Evolutionary conservation across 2,888 invertebrate species (phyloP).

Genomic region (Latheticus oryzae): DNA sequence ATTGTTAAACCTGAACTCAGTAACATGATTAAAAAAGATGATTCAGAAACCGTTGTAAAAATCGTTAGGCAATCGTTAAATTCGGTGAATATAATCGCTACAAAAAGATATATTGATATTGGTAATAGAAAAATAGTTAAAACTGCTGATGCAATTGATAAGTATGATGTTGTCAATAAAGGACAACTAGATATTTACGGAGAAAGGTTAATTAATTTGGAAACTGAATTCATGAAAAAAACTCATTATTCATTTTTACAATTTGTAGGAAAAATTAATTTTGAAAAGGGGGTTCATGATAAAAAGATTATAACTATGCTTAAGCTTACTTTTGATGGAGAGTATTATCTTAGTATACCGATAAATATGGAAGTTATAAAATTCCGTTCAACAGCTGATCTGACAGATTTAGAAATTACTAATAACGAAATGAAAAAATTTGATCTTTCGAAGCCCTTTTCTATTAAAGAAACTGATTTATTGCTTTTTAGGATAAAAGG

Average conservation of each 20-base stretch:
- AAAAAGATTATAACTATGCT: conserved; percentile 1
- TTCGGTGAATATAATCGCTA: conserved; percentile 4
- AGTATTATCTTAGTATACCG: conserved; percentile 9
- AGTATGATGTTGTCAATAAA: conserved; percentile 18
- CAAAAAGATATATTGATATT: conserved; percentile 12
- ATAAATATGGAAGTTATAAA: conserved; percentile 18
- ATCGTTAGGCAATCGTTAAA: too few species aligned
- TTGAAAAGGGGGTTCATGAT: too few species aligned
- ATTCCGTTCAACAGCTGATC: conserved; percentile 15
- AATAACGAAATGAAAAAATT: conserved; percentile 5
- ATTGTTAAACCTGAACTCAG: conserved; percentile 1
- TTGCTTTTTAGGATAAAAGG: neutral
- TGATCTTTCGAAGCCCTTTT: neutral
- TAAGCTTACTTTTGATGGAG: conserved; percentile 11
- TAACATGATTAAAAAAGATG: neutral
- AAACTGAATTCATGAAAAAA: conserved; percentile 6
- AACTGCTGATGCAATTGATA: conserved; percentile 17
- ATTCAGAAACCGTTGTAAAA: too few species aligned
- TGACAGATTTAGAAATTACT: conserved; percentile 15
- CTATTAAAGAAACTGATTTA: neutral
- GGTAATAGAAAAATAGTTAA: conserved; percentile 17
- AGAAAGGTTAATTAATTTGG: conserved; percentile 9
- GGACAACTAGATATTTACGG: conserved; percentile 17
- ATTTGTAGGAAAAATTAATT: neutral
- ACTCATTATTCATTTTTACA: neutral